phyloP scores from a whole-genome alignment of 2,888 invertebrate species.

The Drosophila anomelani region DNA sequence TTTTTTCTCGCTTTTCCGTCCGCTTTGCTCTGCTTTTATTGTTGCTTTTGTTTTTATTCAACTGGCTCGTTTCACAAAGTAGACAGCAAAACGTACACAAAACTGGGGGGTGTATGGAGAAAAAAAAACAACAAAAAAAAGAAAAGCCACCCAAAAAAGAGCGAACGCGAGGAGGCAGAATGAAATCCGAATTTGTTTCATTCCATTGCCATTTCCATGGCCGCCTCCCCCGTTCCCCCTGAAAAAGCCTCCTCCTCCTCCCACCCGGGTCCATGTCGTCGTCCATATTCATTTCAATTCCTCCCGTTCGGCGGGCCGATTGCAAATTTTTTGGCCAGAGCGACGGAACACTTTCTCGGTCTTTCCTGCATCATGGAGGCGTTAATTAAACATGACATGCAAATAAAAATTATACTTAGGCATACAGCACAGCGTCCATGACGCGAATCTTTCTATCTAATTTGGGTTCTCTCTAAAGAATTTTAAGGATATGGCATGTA shows the following conservation, averaged over 20 bases:
- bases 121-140: slow-evolving; percentile 1
- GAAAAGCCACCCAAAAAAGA: slow-evolving; percentile 4
- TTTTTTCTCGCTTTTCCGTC: slow-evolving; percentile 5
- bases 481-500: not conserved
- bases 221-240: slow-evolving; percentile 2
- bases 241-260: not conserved
- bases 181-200: slow-evolving; percentile 74
- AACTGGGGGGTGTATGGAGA: slow-evolving; percentile 36
- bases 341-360: slow-evolving; percentile 26
- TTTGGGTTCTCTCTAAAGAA: not conserved
- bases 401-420: slow-evolving; percentile 72
- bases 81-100: slow-evolving; percentile 64
- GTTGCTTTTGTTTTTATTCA: slow-evolving; percentile 45
- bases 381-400: slow-evolving; percentile 80
- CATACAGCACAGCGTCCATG: slow-evolving; percentile 33
- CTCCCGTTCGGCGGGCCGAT: slow-evolving; percentile 46
- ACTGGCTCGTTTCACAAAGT: slow-evolving; percentile 68
- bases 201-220: slow-evolving; percentile 76
- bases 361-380: slow-evolving; percentile 58
- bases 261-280: not conserved
- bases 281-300: slow-evolving; percentile 57
- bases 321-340: slow-evolving; percentile 48
- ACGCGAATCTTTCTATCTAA: not conserved
- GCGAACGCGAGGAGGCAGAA: slow-evolving; percentile 38
- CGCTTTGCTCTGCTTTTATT: slow-evolving; percentile 29